These are phyloP conservation scores for Conopomorpha cramerella DNA, from an alignment of 1,140 invertebrate genomes.

Conservation along the genomic window DNA sequence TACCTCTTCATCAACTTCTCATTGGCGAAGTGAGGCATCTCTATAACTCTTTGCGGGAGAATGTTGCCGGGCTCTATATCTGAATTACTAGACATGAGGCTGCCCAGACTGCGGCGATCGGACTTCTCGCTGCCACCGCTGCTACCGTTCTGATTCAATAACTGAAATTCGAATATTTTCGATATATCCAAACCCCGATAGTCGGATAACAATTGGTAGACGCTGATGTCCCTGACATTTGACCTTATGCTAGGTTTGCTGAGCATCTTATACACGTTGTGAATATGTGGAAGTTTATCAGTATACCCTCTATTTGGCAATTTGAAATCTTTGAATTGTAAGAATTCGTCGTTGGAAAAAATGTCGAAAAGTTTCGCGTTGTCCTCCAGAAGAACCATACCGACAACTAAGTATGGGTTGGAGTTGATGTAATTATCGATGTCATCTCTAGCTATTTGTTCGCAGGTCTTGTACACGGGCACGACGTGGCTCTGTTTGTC, in stretches of 20 bases:
- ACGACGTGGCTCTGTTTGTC: slow-evolving; percentile 47
- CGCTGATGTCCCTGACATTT: slow-evolving; percentile 54
- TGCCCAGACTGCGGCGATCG: slow-evolving; percentile 49
- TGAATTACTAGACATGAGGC: slow-evolving; percentile 29
- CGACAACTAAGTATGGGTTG: slow-evolving; percentile 46
- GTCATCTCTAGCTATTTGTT: slow-evolving; percentile 44
- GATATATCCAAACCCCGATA: slow-evolving; percentile 62
- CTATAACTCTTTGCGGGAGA: slow-evolving; percentile 35
- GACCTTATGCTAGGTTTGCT: slow-evolving; percentile 24
- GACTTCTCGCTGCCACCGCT: slow-evolving; percentile 30
- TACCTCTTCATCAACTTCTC: slow-evolving; percentile 62
- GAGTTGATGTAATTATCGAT: slow-evolving; percentile 45
- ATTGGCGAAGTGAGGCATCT: slow-evolving; percentile 64
- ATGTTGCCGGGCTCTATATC: slow-evolving; percentile 23
- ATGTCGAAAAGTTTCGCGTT: slow-evolving; percentile 49
- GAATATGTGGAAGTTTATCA: slow-evolving; percentile 49
- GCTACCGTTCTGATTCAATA: slow-evolving; percentile 37
- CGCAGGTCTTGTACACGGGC: slow-evolving; percentile 53
- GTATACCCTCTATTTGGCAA: slow-evolving; percentile 42
- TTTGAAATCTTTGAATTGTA: slow-evolving; percentile 48
- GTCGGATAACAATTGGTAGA: slow-evolving; percentile 63
- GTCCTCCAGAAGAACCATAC: slow-evolving; percentile 50
- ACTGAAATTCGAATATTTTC: slow-evolving; percentile 62
- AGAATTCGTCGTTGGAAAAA: slow-evolving; percentile 39
- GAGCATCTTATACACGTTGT: slow-evolving; percentile 46